Evolutionary conservation across 1,140 invertebrate species (phyloP).

Genomic region (Dendrolimus kikuchii): DNA sequence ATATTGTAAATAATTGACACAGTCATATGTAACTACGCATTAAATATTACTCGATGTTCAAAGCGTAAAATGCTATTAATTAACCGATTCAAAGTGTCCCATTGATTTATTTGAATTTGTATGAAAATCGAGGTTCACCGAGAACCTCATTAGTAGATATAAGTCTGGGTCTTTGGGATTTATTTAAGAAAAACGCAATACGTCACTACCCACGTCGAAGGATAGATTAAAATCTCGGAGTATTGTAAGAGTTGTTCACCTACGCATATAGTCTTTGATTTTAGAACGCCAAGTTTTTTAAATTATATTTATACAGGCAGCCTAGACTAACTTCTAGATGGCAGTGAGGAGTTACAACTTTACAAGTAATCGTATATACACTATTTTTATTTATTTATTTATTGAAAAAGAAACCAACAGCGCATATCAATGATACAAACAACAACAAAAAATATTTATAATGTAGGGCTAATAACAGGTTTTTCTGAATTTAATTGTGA

Average conservation of each 20-base stretch:
- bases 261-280: slow-evolving; percentile 27
- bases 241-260: slow-evolving; percentile 27
- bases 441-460: too few relatives aligned
- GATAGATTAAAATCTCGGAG: slow-evolving; percentile 50
- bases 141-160: slow-evolving; percentile 44
- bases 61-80: slow-evolving; percentile 39
- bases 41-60: slow-evolving; percentile 25
- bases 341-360: too few relatives aligned
- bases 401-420: too few relatives aligned
- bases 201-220: slow-evolving; percentile 46
- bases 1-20: slow-evolving; percentile 5
- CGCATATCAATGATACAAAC: too few relatives aligned
- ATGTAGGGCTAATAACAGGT: too few relatives aligned
- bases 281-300: too few relatives aligned
- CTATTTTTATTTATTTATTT: too few relatives aligned
- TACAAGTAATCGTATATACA: too few relatives aligned
- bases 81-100: slow-evolving; percentile 28
- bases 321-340: too few relatives aligned
- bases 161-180: slow-evolving; percentile 37
- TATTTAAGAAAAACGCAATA: slow-evolving; percentile 52
- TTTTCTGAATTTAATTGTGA: too few relatives aligned
- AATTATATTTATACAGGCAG: too few relatives aligned
- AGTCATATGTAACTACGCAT: slow-evolving; percentile 17
- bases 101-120: slow-evolving; percentile 36
- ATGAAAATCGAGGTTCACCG: slow-evolving; percentile 17